Base-by-base conservation (phyloP, 2,113 vertebrate species). In the Tursiops truncatus region DNA sequence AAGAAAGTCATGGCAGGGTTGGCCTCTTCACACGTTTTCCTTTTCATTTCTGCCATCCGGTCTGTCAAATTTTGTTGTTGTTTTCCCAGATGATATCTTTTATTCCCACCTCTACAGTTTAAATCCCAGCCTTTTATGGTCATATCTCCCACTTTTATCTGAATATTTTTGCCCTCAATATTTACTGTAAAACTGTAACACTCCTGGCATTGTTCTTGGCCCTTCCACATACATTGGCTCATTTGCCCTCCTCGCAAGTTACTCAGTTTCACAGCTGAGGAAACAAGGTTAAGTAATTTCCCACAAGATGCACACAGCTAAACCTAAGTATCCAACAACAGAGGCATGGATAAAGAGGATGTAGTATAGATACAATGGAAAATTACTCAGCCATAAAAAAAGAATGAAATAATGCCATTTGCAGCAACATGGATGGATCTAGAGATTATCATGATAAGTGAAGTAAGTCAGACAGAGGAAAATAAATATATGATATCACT, bases 181-280 rank as follows among this genome's bases (percentile, higher is more conserved):
- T 94, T 96, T 85, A 68, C 80, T 21, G 13, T 92, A 25, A 41
- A 31, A 13, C 90, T 63, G 1, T 13, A 26, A 36, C 12, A 7
- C 63, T 50, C 41, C 26, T 9, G 1, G 63, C 38, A 73, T 56
- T 76, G 60, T 71, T 18, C 60, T 94, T 17, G 2, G 58, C 11
- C 58, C 26, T 85, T 94, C 86, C 88, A 31, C 17, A 5, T 9
- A 41, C 44, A n/a, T 25, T 5, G 20, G 71, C 26, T 81, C 85
- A 58, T 85, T 58, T 76, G 67, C n/a, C 62, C 79, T 89, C 71
- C 83, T 74, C 50, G 8, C 7, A 85, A 70, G 79, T 58, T 20
- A 50, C 93, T 86, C 67, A 25, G 83, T 53, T 89, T 81, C 88
- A 65, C 92, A 96, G 97, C 79, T 82, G 89, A 86, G 80, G 94